phyloP scores from a whole-genome alignment of 2,113 vertebrate genomes.

The Sorex araneus region DNA sequence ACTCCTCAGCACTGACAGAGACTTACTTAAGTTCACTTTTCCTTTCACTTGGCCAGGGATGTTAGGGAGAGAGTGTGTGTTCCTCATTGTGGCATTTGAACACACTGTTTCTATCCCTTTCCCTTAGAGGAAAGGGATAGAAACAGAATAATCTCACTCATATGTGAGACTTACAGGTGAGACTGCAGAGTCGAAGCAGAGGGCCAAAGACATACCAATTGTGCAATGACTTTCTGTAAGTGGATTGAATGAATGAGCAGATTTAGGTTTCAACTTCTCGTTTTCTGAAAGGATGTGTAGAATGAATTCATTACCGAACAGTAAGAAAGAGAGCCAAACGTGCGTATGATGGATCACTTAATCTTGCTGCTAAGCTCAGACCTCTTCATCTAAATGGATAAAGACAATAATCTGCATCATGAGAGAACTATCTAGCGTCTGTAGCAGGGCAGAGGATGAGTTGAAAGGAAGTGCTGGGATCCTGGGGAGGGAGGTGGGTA shows the following conservation, averaged over 20 bases:
- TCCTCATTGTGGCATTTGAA: neutral
- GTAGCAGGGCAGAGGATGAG: too few relatives aligned
- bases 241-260: neutral
- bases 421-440: too few relatives aligned
- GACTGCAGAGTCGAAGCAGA: too few relatives aligned
- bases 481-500: too few relatives aligned
- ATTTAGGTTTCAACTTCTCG: neutral
- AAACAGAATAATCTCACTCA: neutral
- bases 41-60: neutral
- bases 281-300: conserved; percentile 39
- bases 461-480: too few relatives aligned
- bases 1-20: neutral
- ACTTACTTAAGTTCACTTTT: neutral
- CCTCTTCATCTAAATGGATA: neutral
- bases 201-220: neutral
- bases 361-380: conserved; percentile 25
- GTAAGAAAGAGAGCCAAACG: conserved; percentile 44
- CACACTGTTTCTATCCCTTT: too few relatives aligned
- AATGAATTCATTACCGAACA: conserved; percentile 33
- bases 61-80: neutral
- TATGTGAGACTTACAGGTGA: too few relatives aligned
- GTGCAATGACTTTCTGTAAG: conserved; percentile 20
- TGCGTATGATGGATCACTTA: neutral
- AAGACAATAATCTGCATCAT: neutral
- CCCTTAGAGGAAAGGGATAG: neutral